Evolutionary conservation across 2,797 vertebrate genomes (phyloP).

Genomic region (Cichlasoma orientale): DNA sequence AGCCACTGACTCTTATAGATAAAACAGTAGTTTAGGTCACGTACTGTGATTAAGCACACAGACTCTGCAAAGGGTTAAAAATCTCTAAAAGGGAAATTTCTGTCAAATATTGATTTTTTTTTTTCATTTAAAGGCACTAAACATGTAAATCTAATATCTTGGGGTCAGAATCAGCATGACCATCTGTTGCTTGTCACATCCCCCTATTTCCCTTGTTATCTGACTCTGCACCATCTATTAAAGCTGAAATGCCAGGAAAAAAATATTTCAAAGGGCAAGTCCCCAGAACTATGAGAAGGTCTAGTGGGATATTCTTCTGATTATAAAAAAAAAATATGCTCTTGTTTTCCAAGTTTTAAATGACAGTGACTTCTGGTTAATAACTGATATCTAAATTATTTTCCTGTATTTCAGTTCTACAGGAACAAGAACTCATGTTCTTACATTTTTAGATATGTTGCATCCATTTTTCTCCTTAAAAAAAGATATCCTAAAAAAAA

Average conservation of each 20-base stretch:
- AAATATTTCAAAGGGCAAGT: slow-evolving; percentile 30
- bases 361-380: background rate
- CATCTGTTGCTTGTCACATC: slow-evolving; percentile 36
- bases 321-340: background rate
- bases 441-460: background rate
- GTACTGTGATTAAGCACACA: background rate
- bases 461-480: background rate
- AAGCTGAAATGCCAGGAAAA: slow-evolving; percentile 45
- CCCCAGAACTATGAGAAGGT: background rate
- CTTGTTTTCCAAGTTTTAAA: background rate
- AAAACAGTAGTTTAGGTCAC: background rate
- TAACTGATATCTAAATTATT: background rate
- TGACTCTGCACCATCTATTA: slow-evolving; percentile 21
- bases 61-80: background rate
- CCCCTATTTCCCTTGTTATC: slow-evolving; percentile 5
- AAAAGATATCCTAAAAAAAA: background rate
- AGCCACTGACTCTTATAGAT: background rate
- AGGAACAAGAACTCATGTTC: background rate
- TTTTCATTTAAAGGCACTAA: background rate
- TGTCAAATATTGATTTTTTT: slow-evolving; percentile 6
- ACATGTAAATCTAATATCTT: slow-evolving; percentile 51
- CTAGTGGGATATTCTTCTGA: background rate
- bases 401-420: background rate
- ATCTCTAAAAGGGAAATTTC: slow-evolving; percentile 27
- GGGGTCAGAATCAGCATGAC: slow-evolving; percentile 47